A percentile compares a stretch with the other conserved stretches of the same genome.
phyloP scores from a whole-genome alignment of 2,797 vertebrate genomes.

The Aplochiton taeniatus region DNA sequence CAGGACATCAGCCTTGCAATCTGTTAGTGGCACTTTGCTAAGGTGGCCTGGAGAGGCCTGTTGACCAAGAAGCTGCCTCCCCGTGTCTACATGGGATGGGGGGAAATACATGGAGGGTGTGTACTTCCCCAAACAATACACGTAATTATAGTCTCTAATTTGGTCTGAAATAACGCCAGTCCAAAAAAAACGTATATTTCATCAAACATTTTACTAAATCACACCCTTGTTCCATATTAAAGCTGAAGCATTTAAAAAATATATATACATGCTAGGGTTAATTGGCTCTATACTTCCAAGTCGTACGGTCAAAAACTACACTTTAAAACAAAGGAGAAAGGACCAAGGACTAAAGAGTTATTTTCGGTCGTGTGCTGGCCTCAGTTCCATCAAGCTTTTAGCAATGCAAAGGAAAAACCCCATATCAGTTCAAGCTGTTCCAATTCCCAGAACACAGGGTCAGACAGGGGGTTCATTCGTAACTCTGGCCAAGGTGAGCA shows the following conservation, averaged over 20 bases:
- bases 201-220: no score
- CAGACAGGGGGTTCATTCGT: neutral
- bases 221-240: no score
- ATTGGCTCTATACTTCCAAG: no score
- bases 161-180: no score
- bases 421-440: neutral
- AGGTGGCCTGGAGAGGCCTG: conserved; percentile 5
- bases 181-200: no score
- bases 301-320: no score
- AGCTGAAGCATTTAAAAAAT: no score
- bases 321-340: neutral
- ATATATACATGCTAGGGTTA: no score
- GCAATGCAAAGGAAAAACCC: neutral
- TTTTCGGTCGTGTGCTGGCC: no score
- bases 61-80: conserved; percentile 5
- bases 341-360: no score
- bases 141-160: no score
- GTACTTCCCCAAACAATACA: neutral
- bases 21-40: conserved; percentile 1
- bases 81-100: no score
- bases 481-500: neutral
- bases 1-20: conserved; percentile 62
- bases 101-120: neutral
- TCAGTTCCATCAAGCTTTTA: neutral
- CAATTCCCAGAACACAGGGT: conserved; percentile 9